These are phyloP conservation scores for Heliconius hermathena DNA, from an alignment of 1,140 invertebrate species.

Conservation along the genomic window DNA sequence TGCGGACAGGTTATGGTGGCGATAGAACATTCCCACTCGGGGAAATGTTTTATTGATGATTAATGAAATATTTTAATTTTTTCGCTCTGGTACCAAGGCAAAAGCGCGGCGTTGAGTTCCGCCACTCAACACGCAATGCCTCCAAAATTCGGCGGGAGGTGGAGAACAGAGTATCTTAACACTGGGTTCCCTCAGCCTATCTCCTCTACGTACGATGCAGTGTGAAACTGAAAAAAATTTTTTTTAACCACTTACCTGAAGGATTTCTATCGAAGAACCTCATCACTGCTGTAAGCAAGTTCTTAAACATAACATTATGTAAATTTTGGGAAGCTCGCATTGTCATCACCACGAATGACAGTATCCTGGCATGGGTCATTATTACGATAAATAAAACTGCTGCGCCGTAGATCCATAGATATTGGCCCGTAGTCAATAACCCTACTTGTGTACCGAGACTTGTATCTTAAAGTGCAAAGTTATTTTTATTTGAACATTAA, in stretches of 20 bases:
- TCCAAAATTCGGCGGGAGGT: no score
- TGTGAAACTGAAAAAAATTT: no score
- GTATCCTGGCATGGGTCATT: constrained; percentile 63
- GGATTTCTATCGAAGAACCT: constrained; percentile 91
- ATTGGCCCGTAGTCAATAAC: constrained; percentile 57
- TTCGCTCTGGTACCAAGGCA: neutral
- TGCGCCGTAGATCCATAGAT: constrained; percentile 56
- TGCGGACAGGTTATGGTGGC: no score
- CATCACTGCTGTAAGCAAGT: constrained; percentile 85
- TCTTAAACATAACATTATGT: constrained; percentile 86
- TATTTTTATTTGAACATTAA: neutral
- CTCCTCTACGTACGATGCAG: no score
- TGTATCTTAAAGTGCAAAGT: constrained; percentile 48
- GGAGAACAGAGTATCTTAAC: no score
- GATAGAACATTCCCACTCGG: no score
- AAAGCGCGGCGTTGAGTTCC: no score
- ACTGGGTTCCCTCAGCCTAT: no score
- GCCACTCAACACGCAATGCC: no score
- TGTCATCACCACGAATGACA: constrained; percentile 82
- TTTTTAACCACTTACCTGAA: constrained; percentile 77
- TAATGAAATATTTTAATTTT: neutral
- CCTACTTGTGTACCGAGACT: constrained; percentile 58
- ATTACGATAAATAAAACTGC: constrained; percentile 63
- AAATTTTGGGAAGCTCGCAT: constrained; percentile 84
- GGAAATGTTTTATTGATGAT: no score